Evolutionary conservation across 1,140 invertebrate genomes (phyloP), one percentile per base, ranked within the genome.

Genomic region (Nephotettix cincticeps): DNA sequence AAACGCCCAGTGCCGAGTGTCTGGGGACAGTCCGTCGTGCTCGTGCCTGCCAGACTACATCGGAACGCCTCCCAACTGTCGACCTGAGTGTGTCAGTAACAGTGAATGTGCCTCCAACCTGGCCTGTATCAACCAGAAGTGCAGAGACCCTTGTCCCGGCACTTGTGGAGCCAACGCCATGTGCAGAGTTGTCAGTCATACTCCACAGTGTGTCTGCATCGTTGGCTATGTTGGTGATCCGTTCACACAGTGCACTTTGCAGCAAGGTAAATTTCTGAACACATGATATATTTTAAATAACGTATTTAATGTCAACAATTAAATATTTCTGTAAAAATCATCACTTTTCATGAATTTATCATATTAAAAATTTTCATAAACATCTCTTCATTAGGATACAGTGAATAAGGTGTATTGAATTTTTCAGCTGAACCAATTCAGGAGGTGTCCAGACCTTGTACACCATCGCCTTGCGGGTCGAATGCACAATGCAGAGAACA

Each of bases 401-500:
- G n/a, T n/a, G n/a, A n/a, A n/a, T n/a, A n/a, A n/a, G n/a, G n/a
- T n/a, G n/a, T n/a, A n/a, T n/a, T n/a, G n/a, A 27, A 32, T 36
- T 56, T 74, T 73, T 51, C 58, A 58, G 72, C 73, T 54, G 69
- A 75, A 65, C 27, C 65, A 0, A 73, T 75, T 58, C 28, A 66
- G 56, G 69, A 75, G 54, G 56, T 69, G 23, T 43, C 75, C 72
- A 79, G 78, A 65, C 88, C 88, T 23, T 91, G 89, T 78, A 80
- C 81, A 25, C 89, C 89, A 36, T 90, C 87, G 17, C 90, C 89
- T 1, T 92, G 90, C 79, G 90, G 90, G 56, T 76, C 86, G n/a
- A 91, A 91, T 79, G 88, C 89, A 30, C 73, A 86, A 71, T 92
- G 89, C 74, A 84, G 84, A 81, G 88, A 90, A 82, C 84, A 83